Conservation (phyloP, 2,113 vertebrate genomes). For the Mungos mungo region DNA sequence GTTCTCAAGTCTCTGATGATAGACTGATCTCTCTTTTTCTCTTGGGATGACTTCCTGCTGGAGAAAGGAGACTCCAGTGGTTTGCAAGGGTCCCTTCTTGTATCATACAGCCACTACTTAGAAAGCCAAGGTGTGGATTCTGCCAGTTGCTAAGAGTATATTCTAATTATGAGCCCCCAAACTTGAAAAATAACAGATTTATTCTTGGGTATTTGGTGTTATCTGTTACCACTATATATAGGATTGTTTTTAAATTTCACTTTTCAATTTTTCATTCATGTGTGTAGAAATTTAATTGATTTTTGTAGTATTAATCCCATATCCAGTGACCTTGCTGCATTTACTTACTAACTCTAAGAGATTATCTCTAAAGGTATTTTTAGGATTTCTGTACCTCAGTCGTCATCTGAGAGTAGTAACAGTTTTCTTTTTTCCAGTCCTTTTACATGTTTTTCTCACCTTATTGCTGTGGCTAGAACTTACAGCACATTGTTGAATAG, state of each 20-base stretch:
- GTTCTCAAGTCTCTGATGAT: not conserved
- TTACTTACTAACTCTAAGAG: not conserved
- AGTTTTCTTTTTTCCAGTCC: not conserved
- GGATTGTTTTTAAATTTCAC: constrained; percentile 40
- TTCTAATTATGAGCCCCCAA: not conserved
- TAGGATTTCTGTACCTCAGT: not conserved
- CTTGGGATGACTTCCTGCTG: not conserved
- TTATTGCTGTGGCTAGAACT: not conserved
- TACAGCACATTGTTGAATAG: not conserved
- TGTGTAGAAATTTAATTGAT: not conserved
- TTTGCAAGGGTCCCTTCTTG: not conserved
- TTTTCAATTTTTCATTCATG: not conserved
- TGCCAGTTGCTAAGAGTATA: not conserved
- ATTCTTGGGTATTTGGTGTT: constrained; percentile 17
- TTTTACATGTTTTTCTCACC: constrained; percentile 37
- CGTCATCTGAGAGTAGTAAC: not conserved
- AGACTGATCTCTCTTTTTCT: not conserved
- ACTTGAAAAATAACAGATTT: not conserved
- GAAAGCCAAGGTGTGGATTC: not conserved
- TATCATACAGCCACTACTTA: not conserved
- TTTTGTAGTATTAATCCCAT: not conserved
- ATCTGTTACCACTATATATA: not conserved
- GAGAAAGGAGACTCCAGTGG: not conserved
- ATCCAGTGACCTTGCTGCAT: not conserved
- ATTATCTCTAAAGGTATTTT: constrained; percentile 35